Base-by-base conservation (phyloP, 2,797 vertebrate genomes). In the Macropodus opercularis region DNA sequence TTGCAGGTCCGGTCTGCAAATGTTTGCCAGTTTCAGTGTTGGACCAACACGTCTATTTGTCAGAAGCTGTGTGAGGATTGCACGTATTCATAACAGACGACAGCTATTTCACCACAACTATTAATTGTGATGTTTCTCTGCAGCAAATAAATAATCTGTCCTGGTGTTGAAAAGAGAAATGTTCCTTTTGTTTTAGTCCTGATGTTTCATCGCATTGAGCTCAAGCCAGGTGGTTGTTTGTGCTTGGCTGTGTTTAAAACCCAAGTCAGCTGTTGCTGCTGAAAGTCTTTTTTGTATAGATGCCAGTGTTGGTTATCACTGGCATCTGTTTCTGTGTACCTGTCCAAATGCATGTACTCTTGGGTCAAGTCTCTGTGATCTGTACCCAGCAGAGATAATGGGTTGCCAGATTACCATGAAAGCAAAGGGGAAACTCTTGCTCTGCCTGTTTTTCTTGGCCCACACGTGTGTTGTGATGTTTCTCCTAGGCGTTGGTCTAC, bases 1-100 rank as follows among this genome's bases (percentile, higher is more conserved):
- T 38, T 38, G 32, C n/a, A 26, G 39, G 26, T 26, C 1, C 26
- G 23, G 27, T 62, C 58, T 13, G 39, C 47, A 79, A 78, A 82
- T 81, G 75, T 74, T 71, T 52, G 61, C 32, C 46, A 82, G 77
- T 83, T 77, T 68, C 41, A 35, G 21, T 61, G 63, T 59, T 26
- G 71, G 69, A 72, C 26, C 32, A 62, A 70, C 6, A 26, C n/a
- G 4, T 4, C 32, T 69, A 62, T 79, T 74, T 80, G 63, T 79
- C 64, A 71, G 61, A 63, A 53, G 47, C 27, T 24, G 11, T 53
- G 36, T 3, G 48, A 54, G 72, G 23, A 80, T 77, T 46, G 26
- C 51, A 76, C 56, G 29, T 41, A 26, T 69, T 58, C n/a, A n/a
- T n/a, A 68, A 24, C 17, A 60, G 26, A 32, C 43, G 49, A 62